Conservation (phyloP, 2,888 invertebrate species). For the Epinotia demarniana region DNA sequence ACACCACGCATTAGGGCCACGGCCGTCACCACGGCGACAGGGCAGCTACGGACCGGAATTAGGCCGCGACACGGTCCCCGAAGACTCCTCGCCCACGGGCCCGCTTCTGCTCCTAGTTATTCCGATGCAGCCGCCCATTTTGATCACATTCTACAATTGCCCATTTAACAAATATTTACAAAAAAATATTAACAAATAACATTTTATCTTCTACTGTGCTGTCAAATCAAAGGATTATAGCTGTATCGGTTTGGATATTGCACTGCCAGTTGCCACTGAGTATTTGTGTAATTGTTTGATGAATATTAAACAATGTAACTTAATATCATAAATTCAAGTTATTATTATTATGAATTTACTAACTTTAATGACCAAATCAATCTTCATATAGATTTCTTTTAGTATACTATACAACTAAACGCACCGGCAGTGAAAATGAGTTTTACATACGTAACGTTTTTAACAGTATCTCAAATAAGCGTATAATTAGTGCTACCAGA, state of each 20-base stretch:
- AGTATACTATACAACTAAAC: slow-evolving; percentile 15
- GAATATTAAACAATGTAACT: not conserved
- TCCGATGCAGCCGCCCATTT: slow-evolving; percentile 96
- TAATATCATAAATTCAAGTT: not conserved
- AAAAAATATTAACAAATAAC: slow-evolving; percentile 80
- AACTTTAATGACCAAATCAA: not conserved
- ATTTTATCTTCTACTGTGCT: slow-evolving; percentile 78
- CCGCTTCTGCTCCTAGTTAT: slow-evolving; percentile 92
- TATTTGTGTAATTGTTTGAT: slow-evolving; percentile 13
- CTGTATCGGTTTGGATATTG: slow-evolving; percentile 66
- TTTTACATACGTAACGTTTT: not conserved
- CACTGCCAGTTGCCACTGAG: slow-evolving; percentile 53
- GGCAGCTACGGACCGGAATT: slow-evolving; percentile 88
- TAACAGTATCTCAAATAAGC: slow-evolving; percentile 17
- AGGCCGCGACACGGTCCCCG: slow-evolving; percentile 92
- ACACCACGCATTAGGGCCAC: slow-evolving; percentile 53
- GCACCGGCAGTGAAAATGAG: not conserved
- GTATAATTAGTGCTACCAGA: not conserved
- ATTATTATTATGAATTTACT: not conserved
- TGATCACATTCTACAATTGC: slow-evolving; percentile 83
- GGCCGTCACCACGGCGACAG: slow-evolving; percentile 70
- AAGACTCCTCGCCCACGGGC: slow-evolving; percentile 90
- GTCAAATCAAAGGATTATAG: slow-evolving; percentile 78
- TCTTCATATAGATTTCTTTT: not conserved
- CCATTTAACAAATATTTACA: slow-evolving; percentile 77